A percentile compares a stretch with the other conserved stretches of the same genome.
phyloP scores from a whole-genome alignment of 2,113 vertebrate species.

The Atractosteus spatula region DNA sequence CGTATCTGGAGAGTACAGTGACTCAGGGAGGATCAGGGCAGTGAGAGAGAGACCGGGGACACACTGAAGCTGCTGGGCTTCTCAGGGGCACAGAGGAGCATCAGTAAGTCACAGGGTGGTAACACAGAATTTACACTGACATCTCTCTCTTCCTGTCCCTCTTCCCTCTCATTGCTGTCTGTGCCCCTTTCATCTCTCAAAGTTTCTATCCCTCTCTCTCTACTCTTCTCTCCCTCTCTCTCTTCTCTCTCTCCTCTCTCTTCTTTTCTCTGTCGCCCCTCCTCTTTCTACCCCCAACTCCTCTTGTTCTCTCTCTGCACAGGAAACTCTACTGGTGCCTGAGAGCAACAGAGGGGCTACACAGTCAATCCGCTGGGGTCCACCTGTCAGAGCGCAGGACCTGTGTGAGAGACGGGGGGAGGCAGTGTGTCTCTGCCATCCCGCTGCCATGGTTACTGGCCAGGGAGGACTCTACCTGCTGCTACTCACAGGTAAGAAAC shows the following conservation, averaged over 20 bases:
- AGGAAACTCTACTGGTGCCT: not conserved
- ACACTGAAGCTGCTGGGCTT: no score
- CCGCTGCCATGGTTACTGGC: conserved; percentile 33
- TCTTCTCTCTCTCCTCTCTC: no score
- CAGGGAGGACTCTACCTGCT: conserved; percentile 16
- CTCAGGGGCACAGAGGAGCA: no score
- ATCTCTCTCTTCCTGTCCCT: not conserved
- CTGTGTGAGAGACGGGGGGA: conserved; percentile 27
- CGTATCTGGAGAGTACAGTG: no score
- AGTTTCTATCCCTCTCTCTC: not conserved
- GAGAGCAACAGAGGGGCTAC: no score
- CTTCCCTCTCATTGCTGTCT: not conserved
- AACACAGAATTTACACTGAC: no score
- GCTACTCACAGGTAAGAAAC: conserved; percentile 45
- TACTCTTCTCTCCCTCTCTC: not conserved
- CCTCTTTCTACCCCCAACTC: not conserved
- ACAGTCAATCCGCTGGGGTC: no score
- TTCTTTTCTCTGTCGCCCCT: no score
- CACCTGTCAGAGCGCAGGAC: no score
- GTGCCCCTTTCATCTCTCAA: not conserved
- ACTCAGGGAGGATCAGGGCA: no score
- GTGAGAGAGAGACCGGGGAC: no score
- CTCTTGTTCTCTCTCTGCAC: conserved; percentile 3
- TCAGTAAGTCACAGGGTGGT: no score
- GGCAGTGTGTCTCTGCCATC: not conserved